Conservation (phyloP, 2,888 invertebrate species). For the Psylliodes chrysocephalus region DNA sequence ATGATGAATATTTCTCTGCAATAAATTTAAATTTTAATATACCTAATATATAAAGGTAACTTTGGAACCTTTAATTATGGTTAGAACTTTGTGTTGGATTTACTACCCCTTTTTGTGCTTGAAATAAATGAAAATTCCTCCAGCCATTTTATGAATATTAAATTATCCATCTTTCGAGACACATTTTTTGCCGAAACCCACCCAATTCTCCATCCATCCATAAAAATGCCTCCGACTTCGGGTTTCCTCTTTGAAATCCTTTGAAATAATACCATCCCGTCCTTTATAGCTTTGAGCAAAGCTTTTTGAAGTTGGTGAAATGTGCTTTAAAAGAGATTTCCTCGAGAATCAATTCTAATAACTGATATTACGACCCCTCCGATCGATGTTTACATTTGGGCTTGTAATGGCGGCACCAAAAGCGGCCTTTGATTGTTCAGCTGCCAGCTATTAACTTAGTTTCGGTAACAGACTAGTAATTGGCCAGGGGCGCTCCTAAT, state of each 20-base stretch:
- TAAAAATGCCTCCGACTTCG: neutral
- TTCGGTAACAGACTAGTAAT: neutral
- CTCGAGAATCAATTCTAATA: conserved; percentile 6
- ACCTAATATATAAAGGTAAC: too few relatives aligned
- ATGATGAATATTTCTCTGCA: too few relatives aligned
- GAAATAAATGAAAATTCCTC: too few relatives aligned
- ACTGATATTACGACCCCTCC: conserved; percentile 11
- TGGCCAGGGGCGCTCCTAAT: neutral
- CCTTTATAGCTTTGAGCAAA: conserved; percentile 7
- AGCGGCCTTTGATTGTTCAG: conserved; percentile 1
- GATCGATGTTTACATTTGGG: conserved; percentile 11
- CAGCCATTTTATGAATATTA: too few relatives aligned
- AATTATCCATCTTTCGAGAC: too few relatives aligned
- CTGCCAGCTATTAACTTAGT: conserved; percentile 4
- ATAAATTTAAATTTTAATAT: too few relatives aligned
- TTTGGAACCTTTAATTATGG: too few relatives aligned
- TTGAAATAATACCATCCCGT: conserved; percentile 3
- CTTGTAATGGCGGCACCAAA: conserved; percentile 2
- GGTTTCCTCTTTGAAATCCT: conserved; percentile 4
- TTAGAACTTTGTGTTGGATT: too few relatives aligned
- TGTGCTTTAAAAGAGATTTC: conserved; percentile 7
- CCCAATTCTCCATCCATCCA: neutral
- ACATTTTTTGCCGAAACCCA: neutral
- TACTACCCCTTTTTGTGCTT: too few relatives aligned
- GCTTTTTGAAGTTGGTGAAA: conserved; percentile 1